Conservation (phyloP, 2,113 vertebrate genomes). For the Connochaetes taurinus region DNA sequence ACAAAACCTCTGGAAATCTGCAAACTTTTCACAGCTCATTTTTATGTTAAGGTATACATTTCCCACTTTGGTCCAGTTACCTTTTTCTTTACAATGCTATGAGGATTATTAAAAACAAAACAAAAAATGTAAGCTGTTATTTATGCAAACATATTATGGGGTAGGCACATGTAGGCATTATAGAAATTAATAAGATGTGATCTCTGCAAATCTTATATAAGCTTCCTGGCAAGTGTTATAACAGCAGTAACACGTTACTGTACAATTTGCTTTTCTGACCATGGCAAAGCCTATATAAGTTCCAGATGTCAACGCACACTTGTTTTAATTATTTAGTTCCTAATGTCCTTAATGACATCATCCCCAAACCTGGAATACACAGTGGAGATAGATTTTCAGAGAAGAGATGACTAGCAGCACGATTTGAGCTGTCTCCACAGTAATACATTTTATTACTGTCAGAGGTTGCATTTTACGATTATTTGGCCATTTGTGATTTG, state of each 20-base stretch:
- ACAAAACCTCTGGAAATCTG: slow-evolving; percentile 85
- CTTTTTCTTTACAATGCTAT: slow-evolving; percentile 87
- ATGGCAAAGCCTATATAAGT: background rate
- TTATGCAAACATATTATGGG: background rate
- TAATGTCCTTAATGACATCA: background rate
- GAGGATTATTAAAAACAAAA: slow-evolving; percentile 43
- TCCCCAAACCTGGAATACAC: background rate
- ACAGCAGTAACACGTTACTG: background rate
- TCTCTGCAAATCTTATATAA: background rate
- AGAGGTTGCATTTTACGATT: background rate
- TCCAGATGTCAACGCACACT: background rate
- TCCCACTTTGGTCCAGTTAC: slow-evolving; percentile 88
- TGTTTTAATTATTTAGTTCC: background rate
- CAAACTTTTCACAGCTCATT: slow-evolving; percentile 75
- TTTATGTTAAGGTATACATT: slow-evolving; percentile 82
- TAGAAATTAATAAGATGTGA: background rate
- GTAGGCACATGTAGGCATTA: background rate
- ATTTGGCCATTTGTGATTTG: background rate
- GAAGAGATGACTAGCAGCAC: background rate
- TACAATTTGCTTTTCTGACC: background rate
- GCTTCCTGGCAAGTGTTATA: background rate
- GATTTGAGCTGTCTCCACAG: background rate
- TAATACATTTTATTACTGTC: background rate
- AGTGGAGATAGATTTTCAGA: background rate
- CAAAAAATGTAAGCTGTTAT: background rate